Percentiles rank a stretch among this genome's conserved stretches.
Evolutionary conservation across 2,113 vertebrate species (phyloP).

Genomic region (Festucalex cinctus): DNA sequence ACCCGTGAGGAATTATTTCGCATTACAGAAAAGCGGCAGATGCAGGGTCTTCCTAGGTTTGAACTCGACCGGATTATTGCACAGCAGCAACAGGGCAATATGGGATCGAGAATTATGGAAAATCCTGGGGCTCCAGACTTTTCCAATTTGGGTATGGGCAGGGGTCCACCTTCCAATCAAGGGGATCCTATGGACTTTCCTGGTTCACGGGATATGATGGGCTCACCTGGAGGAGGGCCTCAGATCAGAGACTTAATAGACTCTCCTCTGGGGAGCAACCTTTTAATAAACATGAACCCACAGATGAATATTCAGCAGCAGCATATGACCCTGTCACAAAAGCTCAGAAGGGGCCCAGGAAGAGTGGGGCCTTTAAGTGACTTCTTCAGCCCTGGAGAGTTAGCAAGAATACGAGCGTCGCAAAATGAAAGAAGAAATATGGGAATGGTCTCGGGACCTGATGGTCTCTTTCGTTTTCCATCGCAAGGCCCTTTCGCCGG

Average conservation of each 20-base stretch:
- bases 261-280: constrained; percentile 80
- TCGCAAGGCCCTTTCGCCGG: constrained; percentile 80
- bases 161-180: constrained; percentile 51
- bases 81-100: constrained; percentile 79
- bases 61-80: constrained; percentile 80
- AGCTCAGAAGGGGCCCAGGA: constrained; percentile 78
- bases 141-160: constrained; percentile 60
- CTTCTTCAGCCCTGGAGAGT: constrained; percentile 79
- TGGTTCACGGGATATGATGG: constrained; percentile 81
- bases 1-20: constrained; percentile 87
- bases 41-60: constrained; percentile 79
- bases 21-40: constrained; percentile 87
- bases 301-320: constrained; percentile 84
- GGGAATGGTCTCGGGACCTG: constrained; percentile 78
- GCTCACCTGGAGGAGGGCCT: constrained; percentile 75
- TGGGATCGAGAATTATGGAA: constrained; percentile 74
- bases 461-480: constrained; percentile 75
- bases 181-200: constrained; percentile 83
- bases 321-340: constrained; percentile 85
- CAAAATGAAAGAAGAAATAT: constrained; percentile 81
- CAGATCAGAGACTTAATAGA: constrained; percentile 84
- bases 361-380: constrained; percentile 72
- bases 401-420: constrained; percentile 77
- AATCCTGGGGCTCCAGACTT: constrained; percentile 62
- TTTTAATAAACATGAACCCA: constrained; percentile 84